phyloP scores from a whole-genome alignment of 30 jellyfish, hydroid and myxozoan genomes.

The Hydractinia symbiolongicarpus region DNA sequence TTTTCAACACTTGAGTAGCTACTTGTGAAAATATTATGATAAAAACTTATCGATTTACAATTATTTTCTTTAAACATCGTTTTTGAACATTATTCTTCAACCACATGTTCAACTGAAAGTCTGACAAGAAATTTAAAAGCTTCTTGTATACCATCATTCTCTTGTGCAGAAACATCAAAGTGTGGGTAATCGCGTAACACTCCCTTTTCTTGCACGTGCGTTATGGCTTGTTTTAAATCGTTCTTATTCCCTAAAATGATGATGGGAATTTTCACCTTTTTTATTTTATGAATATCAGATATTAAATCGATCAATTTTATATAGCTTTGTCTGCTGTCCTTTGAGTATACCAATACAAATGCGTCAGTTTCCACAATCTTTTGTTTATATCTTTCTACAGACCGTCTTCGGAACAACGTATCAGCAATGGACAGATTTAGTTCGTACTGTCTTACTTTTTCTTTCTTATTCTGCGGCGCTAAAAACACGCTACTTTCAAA shows the following conservation, averaged over 20 bases:
- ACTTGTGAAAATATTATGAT: no score
- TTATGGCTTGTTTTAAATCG: neutral
- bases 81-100: no score
- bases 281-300: slow-evolving; percentile 4
- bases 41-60: no score
- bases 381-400: slow-evolving; percentile 1
- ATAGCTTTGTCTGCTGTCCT: slow-evolving; percentile 18
- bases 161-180: slow-evolving; percentile 9
- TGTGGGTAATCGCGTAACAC: slow-evolving; percentile 14
- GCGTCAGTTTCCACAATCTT: slow-evolving; percentile 1
- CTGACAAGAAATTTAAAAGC: slow-evolving; percentile 15
- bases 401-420: neutral
- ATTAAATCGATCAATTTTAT: slow-evolving; percentile 9
- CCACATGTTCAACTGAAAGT: no score
- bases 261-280: neutral
- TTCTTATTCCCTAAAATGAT: slow-evolving; percentile 6
- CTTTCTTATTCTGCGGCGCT: neutral
- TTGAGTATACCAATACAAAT: slow-evolving; percentile 15
- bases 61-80: no score
- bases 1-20: no score
- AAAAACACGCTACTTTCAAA: slow-evolving; percentile 11
- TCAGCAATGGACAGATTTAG: slow-evolving; percentile 3
- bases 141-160: slow-evolving; percentile 17
- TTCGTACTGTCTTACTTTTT: slow-evolving; percentile 3
- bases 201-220: neutral